These are phyloP conservation scores for Mesoclemmys tuberculata DNA, from an alignment of 2,113 vertebrate species.

Conservation along the genomic window DNA sequence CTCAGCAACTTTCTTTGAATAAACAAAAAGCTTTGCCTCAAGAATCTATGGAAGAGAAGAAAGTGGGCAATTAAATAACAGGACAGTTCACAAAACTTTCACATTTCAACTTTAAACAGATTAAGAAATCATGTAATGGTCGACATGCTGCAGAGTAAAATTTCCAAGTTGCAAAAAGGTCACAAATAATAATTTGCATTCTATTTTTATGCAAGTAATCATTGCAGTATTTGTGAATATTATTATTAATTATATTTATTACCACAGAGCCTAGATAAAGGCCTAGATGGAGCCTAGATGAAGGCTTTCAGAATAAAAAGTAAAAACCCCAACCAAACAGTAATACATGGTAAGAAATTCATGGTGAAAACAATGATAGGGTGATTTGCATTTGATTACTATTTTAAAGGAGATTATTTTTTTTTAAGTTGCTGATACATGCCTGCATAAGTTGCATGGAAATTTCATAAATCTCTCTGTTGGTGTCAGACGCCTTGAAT, in stretches of 20 bases:
- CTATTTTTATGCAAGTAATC: background rate
- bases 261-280: background rate
- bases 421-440: slow-evolving; percentile 41
- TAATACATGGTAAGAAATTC: background rate
- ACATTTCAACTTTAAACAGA: background rate
- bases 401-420: background rate
- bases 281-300: fast-evolving
- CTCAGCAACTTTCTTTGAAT: slow-evolving; percentile 94
- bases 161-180: background rate
- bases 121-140: background rate
- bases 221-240: background rate
- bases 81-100: background rate
- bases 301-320: background rate
- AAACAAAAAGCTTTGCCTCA: slow-evolving; percentile 94
- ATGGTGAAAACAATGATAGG: background rate
- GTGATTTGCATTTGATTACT: background rate
- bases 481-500: slow-evolving; percentile 98
- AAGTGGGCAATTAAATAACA: background rate
- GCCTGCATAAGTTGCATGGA: slow-evolving; percentile 99
- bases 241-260: background rate
- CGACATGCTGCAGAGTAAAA: background rate
- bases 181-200: background rate
- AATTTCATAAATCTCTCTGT: slow-evolving; percentile 98
- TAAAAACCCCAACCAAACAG: background rate
- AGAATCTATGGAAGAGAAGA: slow-evolving; percentile 84